phyloP scores from a whole-genome alignment of 2,797 vertebrate genomes.

The Bucorvus abyssinicus region DNA sequence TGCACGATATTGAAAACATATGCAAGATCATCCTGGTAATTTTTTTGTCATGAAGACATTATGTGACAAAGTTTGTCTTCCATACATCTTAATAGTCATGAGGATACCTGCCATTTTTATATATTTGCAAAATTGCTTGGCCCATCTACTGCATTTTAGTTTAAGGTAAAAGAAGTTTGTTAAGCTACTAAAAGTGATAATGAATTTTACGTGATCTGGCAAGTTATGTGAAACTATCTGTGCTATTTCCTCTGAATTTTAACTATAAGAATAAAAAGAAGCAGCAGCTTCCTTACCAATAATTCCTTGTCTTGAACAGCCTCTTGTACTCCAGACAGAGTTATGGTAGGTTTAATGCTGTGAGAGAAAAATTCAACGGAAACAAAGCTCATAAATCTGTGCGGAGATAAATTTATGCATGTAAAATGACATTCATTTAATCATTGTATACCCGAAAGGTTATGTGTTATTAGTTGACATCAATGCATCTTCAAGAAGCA shows the following conservation, averaged over 20 bases:
- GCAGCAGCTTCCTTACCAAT: background rate
- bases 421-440: background rate
- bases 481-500: background rate
- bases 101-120: background rate
- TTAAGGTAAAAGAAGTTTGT: background rate
- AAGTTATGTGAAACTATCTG: background rate
- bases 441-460: background rate
- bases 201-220: background rate
- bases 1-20: background rate
- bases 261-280: background rate
- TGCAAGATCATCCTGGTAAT: background rate
- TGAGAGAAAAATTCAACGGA: background rate
- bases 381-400: background rate
- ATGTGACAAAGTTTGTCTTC: background rate
- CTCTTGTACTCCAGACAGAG: background rate
- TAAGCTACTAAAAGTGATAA: background rate
- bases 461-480: background rate
- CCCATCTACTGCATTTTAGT: background rate
- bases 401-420: background rate
- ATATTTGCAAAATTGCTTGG: background rate
- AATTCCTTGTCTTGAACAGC: background rate
- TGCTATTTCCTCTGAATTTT: background rate
- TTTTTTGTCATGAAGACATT: background rate
- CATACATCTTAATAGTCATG: background rate
- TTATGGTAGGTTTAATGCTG: background rate